These are phyloP conservation scores for Hemiscyllium ocellatum DNA, from an alignment of 2,113 vertebrate species.

Conservation along the genomic window DNA sequence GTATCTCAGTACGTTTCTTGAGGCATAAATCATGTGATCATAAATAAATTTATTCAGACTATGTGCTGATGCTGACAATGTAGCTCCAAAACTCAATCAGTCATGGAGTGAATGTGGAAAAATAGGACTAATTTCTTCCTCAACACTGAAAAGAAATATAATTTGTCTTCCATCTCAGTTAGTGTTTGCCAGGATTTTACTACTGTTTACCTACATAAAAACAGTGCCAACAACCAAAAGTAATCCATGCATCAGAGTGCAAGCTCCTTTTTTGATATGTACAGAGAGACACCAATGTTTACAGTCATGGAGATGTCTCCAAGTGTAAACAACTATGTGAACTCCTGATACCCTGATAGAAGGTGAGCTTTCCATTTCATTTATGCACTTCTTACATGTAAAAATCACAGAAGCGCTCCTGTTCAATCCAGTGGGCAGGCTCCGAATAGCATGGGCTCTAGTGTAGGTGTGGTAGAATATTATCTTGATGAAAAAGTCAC, in stretches of 20 bases:
- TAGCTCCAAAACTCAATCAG: neutral
- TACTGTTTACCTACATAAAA: neutral
- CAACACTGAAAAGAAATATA: neutral
- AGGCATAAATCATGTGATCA: neutral
- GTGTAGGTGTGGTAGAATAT: too few relatives aligned
- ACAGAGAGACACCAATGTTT: neutral
- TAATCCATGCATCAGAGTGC: neutral
- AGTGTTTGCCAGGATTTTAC: neutral
- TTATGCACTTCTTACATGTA: neutral
- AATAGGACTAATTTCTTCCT: neutral
- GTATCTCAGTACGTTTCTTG: neutral
- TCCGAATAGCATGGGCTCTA: too few relatives aligned
- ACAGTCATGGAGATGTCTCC: neutral
- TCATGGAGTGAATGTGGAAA: neutral
- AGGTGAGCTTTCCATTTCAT: neutral
- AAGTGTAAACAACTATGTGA: neutral
- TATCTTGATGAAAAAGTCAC: too few relatives aligned
- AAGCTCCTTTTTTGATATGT: neutral
- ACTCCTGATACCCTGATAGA: neutral
- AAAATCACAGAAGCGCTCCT: neutral
- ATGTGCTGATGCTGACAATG: neutral
- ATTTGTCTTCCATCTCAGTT: neutral
- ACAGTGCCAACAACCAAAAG: neutral
- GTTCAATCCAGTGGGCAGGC: too few relatives aligned
- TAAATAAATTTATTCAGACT: conserved; percentile 10